Percentiles rank a stretch among this genome's conserved stretches.
Evolutionary conservation across 2,797 vertebrate genomes (phyloP).

Genomic region (Hylomyscus alleni): DNA sequence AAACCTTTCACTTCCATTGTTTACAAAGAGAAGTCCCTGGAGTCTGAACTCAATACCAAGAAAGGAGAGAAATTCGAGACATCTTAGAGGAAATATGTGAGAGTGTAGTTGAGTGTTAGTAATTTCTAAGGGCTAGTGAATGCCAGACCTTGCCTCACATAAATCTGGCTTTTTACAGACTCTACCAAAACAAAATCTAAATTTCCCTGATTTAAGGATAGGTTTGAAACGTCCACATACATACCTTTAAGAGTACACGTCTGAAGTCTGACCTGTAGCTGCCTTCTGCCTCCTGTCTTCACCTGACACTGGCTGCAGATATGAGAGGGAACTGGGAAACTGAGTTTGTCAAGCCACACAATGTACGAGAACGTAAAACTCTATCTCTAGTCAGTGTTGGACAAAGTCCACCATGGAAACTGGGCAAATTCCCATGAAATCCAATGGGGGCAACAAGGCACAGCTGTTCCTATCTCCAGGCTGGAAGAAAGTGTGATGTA

Average conservation of each 20-base stretch:
- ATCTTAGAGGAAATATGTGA: rapidly evolving
- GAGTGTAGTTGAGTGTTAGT: not conserved
- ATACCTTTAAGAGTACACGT: not conserved
- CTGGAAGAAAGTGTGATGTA: not conserved
- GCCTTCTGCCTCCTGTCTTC: not conserved
- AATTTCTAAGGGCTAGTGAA: not conserved
- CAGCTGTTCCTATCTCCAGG: slow-evolving; percentile 37
- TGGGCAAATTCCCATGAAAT: slow-evolving; percentile 57
- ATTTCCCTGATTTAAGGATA: not conserved
- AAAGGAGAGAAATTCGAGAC: not conserved
- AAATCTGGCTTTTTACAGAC: not conserved
- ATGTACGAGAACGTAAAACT: slow-evolving; percentile 31
- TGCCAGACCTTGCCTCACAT: not conserved
- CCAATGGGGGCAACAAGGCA: not conserved
- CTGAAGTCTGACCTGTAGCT: not conserved
- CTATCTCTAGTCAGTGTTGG: not conserved
- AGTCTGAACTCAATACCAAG: not conserved
- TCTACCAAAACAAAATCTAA: not conserved
- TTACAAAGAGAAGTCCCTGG: not conserved
- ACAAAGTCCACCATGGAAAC: slow-evolving; percentile 20
- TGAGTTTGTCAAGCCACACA: not conserved
- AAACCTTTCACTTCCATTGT: not conserved
- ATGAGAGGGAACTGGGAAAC: not conserved
- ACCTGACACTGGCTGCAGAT: not conserved
- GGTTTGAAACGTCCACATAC: not conserved